phyloP scores from a whole-genome alignment of 2,797 vertebrate genomes.

The Coluber constrictor region DNA sequence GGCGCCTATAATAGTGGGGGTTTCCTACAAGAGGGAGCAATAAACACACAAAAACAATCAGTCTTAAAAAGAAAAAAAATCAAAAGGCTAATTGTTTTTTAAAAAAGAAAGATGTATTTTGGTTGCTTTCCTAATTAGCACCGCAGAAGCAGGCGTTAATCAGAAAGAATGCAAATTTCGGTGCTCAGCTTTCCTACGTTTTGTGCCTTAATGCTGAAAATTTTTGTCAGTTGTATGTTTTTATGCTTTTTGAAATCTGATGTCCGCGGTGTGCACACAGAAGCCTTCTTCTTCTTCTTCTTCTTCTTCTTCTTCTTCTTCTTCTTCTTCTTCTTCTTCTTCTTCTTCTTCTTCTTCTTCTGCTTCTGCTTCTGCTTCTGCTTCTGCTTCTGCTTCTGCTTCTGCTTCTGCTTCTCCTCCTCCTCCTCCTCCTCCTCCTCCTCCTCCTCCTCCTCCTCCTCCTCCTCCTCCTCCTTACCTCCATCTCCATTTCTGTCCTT shows the following conservation, averaged over 20 bases:
- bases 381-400: too few species aligned
- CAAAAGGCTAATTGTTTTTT: background rate
- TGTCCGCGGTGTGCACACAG: background rate
- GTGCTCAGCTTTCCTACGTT: background rate
- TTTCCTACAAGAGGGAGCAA: background rate
- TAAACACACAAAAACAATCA: background rate
- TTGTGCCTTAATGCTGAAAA: background rate
- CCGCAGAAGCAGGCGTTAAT: background rate
- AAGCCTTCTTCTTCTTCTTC: background rate
- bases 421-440: too few species aligned
- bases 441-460: too few species aligned
- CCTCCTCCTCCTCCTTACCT: background rate
- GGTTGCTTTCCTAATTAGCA: background rate
- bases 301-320: too few species aligned
- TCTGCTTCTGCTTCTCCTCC: rapidly evolving
- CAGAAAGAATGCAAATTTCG: background rate
- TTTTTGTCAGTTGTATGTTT: background rate
- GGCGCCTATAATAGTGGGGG: background rate
- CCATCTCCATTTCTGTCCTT: too few species aligned
- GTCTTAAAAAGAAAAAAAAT: background rate
- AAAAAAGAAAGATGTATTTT: background rate
- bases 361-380: background rate
- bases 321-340: background rate
- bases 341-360: background rate
- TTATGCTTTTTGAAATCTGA: background rate